Evolutionary conservation across 2,113 vertebrate genomes (phyloP).

Genomic region (Brevimyrus niger): DNA sequence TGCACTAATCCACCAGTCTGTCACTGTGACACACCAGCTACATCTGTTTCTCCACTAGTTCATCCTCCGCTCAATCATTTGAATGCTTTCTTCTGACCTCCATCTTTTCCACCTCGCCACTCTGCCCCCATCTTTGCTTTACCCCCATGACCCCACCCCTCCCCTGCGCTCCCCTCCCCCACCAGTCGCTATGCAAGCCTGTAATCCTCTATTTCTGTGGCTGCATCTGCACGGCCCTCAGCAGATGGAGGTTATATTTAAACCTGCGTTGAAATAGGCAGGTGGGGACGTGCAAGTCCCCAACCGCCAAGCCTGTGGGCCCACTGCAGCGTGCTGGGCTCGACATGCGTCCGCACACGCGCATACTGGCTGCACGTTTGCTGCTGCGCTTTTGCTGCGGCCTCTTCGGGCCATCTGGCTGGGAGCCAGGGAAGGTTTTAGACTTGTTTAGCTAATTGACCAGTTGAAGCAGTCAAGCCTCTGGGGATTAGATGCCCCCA

Average conservation of each 20-base stretch:
- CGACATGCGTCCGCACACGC: neutral
- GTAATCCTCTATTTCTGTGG: constrained; percentile 31
- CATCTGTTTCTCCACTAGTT: neutral
- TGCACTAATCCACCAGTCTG: neutral
- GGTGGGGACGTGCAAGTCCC: neutral
- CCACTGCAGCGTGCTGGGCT: neutral
- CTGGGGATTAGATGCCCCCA: constrained; percentile 28
- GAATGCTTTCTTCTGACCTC: neutral
- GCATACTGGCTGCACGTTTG: neutral
- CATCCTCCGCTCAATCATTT: neutral
- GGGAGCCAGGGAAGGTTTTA: constrained; percentile 4
- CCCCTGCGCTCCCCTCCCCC: neutral
- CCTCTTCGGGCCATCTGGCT: neutral
- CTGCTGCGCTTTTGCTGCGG: neutral
- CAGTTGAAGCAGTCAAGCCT: constrained; percentile 21
- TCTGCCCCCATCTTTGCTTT: neutral
- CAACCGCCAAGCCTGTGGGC: neutral
- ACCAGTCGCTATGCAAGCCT: constrained; percentile 22
- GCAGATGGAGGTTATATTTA: constrained; percentile 36
- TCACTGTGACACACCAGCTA: neutral
- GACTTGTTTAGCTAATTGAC: constrained; percentile 28
- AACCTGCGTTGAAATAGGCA: constrained; percentile 5
- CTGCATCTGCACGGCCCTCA: constrained; percentile 30
- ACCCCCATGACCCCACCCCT: neutral
- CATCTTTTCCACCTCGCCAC: neutral